Evolutionary conservation across 2,797 vertebrate genomes (phyloP).

Genomic region (Choloepus didactylus): DNA sequence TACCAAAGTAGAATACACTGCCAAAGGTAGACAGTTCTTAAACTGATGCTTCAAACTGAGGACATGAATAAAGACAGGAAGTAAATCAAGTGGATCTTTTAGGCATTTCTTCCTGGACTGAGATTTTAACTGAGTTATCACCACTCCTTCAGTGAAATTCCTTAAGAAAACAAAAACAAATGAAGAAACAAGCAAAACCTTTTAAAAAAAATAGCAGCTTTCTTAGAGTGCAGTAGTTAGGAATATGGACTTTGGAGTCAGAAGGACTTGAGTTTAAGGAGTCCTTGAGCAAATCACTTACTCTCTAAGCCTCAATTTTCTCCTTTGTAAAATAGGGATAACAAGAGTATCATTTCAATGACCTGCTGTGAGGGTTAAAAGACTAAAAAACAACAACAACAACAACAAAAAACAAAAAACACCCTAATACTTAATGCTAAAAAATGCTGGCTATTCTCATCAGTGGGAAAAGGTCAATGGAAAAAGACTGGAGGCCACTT

Average conservation of each 20-base stretch:
- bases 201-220: constrained; percentile 41
- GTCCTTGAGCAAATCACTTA: constrained; percentile 52
- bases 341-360: constrained; percentile 62
- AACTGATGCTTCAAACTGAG: constrained; percentile 66
- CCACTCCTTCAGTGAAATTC: neutral
- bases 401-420: neutral
- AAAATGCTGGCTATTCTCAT: constrained; percentile 63
- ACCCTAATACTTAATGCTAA: constrained; percentile 53
- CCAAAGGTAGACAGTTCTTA: constrained; percentile 55
- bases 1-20: constrained; percentile 49
- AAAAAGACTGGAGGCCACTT: constrained; percentile 65
- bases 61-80: constrained; percentile 60
- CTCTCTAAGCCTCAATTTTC: constrained; percentile 64
- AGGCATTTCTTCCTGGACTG: constrained; percentile 66
- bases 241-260: constrained; percentile 50
- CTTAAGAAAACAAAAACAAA: constrained; percentile 37
- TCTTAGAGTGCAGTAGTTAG: constrained; percentile 32
- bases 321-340: constrained; percentile 46
- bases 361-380: constrained; percentile 54
- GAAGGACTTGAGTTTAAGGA: constrained; percentile 54
- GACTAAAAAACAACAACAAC: neutral
- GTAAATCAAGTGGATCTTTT: constrained; percentile 62
- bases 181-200: neutral
- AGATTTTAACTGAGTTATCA: constrained; percentile 71
- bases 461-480: constrained; percentile 66